A percentile compares a stretch with the other conserved stretches of the same genome.
These are phyloP conservation scores for Coccyzus lansbergi DNA, from an alignment of 2,797 vertebrate species.

Conservation along the genomic window DNA sequence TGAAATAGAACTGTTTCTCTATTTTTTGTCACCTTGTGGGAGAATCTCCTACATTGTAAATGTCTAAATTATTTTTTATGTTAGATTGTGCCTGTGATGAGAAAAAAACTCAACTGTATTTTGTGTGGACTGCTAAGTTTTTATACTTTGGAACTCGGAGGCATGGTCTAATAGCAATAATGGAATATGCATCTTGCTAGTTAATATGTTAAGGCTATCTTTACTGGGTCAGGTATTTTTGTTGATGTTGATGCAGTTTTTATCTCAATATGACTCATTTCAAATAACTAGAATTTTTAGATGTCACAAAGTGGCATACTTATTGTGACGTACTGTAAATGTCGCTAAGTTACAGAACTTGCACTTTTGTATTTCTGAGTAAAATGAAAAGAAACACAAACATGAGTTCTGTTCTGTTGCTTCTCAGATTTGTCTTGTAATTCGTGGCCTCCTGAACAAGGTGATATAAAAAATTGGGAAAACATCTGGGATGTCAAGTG, in stretches of 20 bases:
- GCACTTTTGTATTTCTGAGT: constrained; percentile 75
- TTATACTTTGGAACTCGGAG: constrained; percentile 73
- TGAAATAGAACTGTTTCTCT: constrained; percentile 10
- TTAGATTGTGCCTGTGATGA: constrained; percentile 79
- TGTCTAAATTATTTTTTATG: constrained; percentile 67
- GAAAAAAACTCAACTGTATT: constrained; percentile 53
- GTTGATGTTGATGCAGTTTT: constrained; percentile 67
- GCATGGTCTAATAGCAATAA: constrained; percentile 78
- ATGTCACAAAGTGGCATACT: constrained; percentile 70
- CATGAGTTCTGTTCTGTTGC: constrained; percentile 32
- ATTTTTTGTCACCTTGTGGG: background rate
- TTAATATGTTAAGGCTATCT: constrained; percentile 53
- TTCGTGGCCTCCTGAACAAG: constrained; percentile 13
- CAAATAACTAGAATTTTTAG: constrained; percentile 64
- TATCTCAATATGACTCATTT: constrained; percentile 53
- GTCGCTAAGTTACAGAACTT: constrained; percentile 71
- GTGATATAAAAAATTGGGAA: background rate
- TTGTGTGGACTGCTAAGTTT: constrained; percentile 67
- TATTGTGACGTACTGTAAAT: constrained; percentile 73
- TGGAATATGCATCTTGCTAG: constrained; percentile 64
- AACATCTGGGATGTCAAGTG: background rate
- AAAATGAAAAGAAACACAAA: constrained; percentile 53
- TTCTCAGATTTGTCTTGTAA: constrained; percentile 6
- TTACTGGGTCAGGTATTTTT: constrained; percentile 67
- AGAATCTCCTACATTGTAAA: constrained; percentile 54